A percentile compares a stretch with the other conserved stretches of the same genome.
These are phyloP conservation scores for Oostethus manadensis DNA, from an alignment of 2,113 vertebrate genomes.

Conservation along the genomic window DNA sequence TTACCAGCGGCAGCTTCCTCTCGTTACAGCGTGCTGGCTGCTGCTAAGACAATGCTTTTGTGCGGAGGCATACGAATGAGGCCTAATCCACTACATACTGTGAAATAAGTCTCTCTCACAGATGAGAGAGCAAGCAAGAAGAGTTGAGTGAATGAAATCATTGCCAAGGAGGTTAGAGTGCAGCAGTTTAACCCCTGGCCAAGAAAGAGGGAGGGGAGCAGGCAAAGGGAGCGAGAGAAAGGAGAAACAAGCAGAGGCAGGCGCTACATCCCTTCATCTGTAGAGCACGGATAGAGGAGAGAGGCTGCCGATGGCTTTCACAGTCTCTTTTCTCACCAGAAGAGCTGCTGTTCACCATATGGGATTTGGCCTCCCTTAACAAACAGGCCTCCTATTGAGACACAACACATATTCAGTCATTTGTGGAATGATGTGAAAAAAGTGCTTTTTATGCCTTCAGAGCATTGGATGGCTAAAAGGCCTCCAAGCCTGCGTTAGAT, in stretches of 20 bases:
- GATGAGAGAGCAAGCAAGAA: slow-evolving; percentile 60
- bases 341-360: slow-evolving; percentile 69
- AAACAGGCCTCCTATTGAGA: slow-evolving; percentile 69
- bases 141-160: slow-evolving; percentile 68
- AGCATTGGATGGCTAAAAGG: slow-evolving; percentile 64
- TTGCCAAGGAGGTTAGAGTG: slow-evolving; percentile 86
- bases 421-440: slow-evolving; percentile 60
- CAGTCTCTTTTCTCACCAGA: slow-evolving; percentile 65
- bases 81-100: slow-evolving; percentile 87
- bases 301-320: slow-evolving; percentile 67
- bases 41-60: slow-evolving; percentile 88
- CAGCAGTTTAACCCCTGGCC: slow-evolving; percentile 96
- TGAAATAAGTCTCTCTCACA: slow-evolving; percentile 83
- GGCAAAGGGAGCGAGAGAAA: slow-evolving; percentile 55
- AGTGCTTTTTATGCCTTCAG: slow-evolving; percentile 64
- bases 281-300: slow-evolving; percentile 65
- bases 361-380: slow-evolving; percentile 71
- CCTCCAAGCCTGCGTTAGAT: slow-evolving; percentile 63
- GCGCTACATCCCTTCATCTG: slow-evolving; percentile 73
- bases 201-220: slow-evolving; percentile 70
- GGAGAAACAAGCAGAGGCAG: slow-evolving; percentile 70
- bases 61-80: slow-evolving; percentile 76
- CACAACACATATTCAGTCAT: slow-evolving; percentile 57
- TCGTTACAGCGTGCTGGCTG: slow-evolving; percentile 73
- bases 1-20: slow-evolving; percentile 89